phyloP scores from a whole-genome alignment of 2,797 vertebrate genomes.

The Otus scops region DNA sequence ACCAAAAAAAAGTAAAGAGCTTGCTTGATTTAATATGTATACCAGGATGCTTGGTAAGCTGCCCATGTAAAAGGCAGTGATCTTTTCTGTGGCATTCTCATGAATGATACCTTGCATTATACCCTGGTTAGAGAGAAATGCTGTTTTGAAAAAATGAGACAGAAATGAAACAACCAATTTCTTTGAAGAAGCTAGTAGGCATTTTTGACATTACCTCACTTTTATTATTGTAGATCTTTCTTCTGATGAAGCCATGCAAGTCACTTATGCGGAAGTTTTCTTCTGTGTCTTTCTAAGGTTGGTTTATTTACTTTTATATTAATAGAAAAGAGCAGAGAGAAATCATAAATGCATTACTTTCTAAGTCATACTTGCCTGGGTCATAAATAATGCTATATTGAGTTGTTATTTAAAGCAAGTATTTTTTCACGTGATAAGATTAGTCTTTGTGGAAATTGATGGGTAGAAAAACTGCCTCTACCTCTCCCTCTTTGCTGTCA shows the following conservation, averaged over 20 bases:
- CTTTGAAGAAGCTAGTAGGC: background rate
- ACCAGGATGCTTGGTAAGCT: background rate
- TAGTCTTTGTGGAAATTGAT: background rate
- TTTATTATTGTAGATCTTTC: background rate
- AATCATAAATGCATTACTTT: background rate
- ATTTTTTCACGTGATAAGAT: background rate
- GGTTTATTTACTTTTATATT: background rate
- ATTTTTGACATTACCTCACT: background rate
- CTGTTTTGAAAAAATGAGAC: background rate
- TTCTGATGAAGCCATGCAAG: background rate
- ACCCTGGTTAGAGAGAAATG: background rate
- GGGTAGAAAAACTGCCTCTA: background rate
- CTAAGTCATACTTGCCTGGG: background rate
- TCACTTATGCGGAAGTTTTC: background rate
- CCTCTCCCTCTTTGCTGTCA: background rate
- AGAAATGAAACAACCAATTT: background rate
- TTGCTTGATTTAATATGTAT: background rate
- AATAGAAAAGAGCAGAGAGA: background rate
- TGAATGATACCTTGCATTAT: background rate
- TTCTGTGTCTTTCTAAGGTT: background rate
- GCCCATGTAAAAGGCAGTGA: background rate
- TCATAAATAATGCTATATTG: background rate
- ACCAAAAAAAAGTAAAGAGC: background rate
- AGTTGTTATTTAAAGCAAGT: background rate
- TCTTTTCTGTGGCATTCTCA: background rate